Percentiles rank a stretch among this genome's conserved stretches.
These are phyloP conservation scores for Cantharis nigra DNA, from an alignment of 2,888 invertebrate species.

Conservation along the genomic window DNA sequence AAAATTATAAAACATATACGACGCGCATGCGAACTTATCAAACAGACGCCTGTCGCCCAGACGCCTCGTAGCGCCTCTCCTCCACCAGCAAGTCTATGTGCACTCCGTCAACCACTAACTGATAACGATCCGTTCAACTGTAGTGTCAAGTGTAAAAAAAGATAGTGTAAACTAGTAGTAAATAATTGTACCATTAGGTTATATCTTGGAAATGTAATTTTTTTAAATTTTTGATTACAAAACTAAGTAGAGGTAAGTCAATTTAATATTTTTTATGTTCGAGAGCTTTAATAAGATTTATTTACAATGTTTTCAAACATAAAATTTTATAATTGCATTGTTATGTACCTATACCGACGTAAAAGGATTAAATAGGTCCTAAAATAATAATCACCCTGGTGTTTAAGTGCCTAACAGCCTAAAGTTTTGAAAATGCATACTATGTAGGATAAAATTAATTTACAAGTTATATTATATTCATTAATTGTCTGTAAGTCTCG, in stretches of 20 bases:
- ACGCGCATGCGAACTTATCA: constrained; percentile 32
- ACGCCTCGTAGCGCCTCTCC: constrained; percentile 27
- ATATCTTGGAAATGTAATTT: background rate
- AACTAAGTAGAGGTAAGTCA: background rate
- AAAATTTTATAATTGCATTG: background rate
- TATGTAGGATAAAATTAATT: background rate
- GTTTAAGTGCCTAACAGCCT: background rate
- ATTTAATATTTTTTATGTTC: background rate
- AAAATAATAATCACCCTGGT: background rate
- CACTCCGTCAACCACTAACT: constrained; percentile 25
- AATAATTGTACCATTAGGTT: background rate
- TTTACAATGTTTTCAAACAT: background rate
- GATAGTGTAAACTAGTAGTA: background rate
- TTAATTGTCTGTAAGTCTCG: background rate
- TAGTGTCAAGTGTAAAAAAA: constrained; percentile 11
- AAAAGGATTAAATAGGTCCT: background rate
- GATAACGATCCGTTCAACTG: constrained; percentile 26
- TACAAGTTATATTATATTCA: background rate
- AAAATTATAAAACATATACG: background rate
- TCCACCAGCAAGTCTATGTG: constrained; percentile 24
- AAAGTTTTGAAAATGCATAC: background rate
- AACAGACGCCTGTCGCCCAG: constrained; percentile 29
- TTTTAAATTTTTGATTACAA: background rate
- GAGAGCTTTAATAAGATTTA: background rate
- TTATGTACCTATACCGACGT: background rate